A percentile compares a stretch with the other conserved stretches of the same genome.
phyloP scores from a whole-genome alignment of 2,888 invertebrate species.

The Caenorhabditis zanzibari region DNA sequence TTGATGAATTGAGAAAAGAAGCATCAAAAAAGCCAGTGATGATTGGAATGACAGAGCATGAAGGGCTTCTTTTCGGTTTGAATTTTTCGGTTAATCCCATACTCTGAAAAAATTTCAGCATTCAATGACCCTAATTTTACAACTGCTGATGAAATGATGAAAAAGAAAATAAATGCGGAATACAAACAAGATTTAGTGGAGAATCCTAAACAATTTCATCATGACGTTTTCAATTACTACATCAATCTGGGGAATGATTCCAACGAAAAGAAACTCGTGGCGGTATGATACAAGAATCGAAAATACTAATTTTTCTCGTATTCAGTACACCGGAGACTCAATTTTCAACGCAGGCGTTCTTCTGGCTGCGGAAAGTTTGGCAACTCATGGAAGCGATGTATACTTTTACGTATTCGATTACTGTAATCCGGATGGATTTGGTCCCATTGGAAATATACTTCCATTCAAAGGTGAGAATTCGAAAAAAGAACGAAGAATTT shows the following conservation, averaged over 20 bases:
- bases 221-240: conserved; percentile 49
- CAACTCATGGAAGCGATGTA: conserved; percentile 61
- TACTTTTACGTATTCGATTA: conserved; percentile 71
- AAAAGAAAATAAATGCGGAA: conserved; percentile 12
- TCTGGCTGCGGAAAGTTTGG: conserved; percentile 52
- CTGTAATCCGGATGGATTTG: conserved; percentile 66
- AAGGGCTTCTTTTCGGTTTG: conserved; percentile 60
- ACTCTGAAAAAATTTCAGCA: conserved; percentile 18
- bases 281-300: background rate
- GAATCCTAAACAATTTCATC: conserved; percentile 33
- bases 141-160: conserved; percentile 7
- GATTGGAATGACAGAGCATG: conserved; percentile 69
- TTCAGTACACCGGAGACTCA: conserved; percentile 63
- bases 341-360: conserved; percentile 56
- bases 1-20: conserved; percentile 66
- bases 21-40: conserved; percentile 63
- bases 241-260: background rate
- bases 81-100: background rate
- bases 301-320: background rate
- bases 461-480: conserved; percentile 63
- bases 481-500: background rate
- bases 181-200: conserved; percentile 25
- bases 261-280: conserved; percentile 20
- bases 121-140: conserved; percentile 22
- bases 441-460: conserved; percentile 56